Base-by-base conservation (phyloP, 2,888 invertebrate genomes). In the Megastigmus dorsalis region DNA sequence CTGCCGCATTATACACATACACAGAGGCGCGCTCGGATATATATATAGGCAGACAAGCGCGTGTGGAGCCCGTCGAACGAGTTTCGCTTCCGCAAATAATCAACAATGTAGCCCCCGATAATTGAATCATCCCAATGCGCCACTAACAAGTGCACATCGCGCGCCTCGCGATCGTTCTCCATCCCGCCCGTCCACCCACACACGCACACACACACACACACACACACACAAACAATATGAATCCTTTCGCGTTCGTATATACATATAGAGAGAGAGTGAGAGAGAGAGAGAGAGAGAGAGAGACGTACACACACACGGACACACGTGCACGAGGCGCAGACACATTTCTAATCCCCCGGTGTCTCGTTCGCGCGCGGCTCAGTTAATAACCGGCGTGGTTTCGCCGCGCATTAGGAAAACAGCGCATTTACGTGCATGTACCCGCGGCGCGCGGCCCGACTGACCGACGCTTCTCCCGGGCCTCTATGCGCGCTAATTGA, bases 311-410 rank as follows among this genome's bases (percentile, higher is more conserved):
- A 33, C 18, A 45, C 7, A 10, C 26, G 3, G 3, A 3, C 7
- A 38, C 15, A 18, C 18, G 43, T 9, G 45, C 28, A 63, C n/a
- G 38, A 48, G 10, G 2, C 1, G 13, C 15, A 15, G 7, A 7
- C 43, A 41, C 41, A 62, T 28, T 66, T 77, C 66, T 65, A 78
- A 79, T 87, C 87, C 87, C n/a, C 87, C 79, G 76, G 86, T 84
- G 88, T 83, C 86, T 88, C 87, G 84, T 87, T 87, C n/a, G 81
- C 65, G 60, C 81, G 83, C 81, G 84, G 84, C 84, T 84, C 82
- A 86, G 85, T 84, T 87, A 87, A 86, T 87, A 86, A 84, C 86
- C 82, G 80, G 79, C 78, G 79, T 45, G 83, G 81, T 80, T 80
- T 45, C 50, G 45, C 80, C 80, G 79, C 80, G 82, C 82, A 83